phyloP scores from a whole-genome alignment of 2,113 vertebrate genomes.

The Chloroceryle aenea region DNA sequence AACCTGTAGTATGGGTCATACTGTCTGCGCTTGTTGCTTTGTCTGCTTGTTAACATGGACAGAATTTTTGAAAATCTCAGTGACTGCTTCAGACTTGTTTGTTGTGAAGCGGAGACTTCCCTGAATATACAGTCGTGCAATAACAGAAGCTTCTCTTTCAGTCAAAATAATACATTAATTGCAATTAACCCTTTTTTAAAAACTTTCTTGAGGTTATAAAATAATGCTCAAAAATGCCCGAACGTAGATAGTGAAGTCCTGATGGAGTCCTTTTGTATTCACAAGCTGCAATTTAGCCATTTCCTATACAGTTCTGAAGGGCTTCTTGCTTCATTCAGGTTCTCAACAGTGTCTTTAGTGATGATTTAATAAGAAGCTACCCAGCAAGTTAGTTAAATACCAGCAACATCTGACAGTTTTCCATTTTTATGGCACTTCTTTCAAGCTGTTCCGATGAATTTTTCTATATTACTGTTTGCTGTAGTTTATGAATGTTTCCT shows the following conservation, averaged over 20 bases:
- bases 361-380: not conserved
- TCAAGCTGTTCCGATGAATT: not conserved
- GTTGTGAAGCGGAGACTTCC: not conserved
- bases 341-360: not conserved
- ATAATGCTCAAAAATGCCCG: not conserved
- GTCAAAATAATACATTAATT: not conserved
- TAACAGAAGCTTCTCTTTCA: not conserved
- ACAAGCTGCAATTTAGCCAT: not conserved
- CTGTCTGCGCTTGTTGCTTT: not conserved
- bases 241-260: not conserved
- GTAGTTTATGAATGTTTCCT: not conserved
- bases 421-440: not conserved
- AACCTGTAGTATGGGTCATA: not conserved
- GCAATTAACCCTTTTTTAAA: not conserved
- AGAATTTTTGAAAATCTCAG: not conserved
- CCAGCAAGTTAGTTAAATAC: not conserved
- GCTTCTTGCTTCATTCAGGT: not conserved
- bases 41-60: not conserved
- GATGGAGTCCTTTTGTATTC: not conserved
- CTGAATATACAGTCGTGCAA: not conserved
- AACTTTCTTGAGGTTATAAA: not conserved
- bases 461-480: not conserved
- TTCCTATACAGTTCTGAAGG: not conserved
- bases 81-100: not conserved
- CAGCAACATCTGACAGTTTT: not conserved